phyloP scores from a whole-genome alignment of 2,113 vertebrate species.

The Hepsetus odoe region DNA sequence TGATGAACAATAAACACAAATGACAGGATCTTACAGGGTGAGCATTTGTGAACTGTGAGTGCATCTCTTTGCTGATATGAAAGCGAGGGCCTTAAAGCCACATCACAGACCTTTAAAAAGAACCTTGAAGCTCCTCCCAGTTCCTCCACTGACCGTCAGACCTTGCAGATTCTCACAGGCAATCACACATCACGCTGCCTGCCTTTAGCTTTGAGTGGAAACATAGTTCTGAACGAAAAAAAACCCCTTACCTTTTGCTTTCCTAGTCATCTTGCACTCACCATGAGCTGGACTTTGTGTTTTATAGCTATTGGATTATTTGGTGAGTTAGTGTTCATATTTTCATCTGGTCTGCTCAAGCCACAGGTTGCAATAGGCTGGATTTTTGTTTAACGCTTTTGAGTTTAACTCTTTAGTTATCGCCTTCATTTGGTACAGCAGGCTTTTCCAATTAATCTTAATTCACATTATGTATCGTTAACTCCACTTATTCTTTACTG shows the following conservation, averaged over 20 bases:
- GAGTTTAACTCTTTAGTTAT: too few species aligned
- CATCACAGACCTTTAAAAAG: neutral
- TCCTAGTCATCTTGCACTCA: neutral
- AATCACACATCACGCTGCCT: neutral
- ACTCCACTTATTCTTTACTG: too few species aligned
- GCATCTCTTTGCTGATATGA: neutral
- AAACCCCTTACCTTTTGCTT: neutral
- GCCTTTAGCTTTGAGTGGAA: neutral
- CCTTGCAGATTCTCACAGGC: neutral
- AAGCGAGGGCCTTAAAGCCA: neutral
- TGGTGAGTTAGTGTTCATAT: conserved; percentile 60
- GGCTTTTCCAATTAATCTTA: too few species aligned
- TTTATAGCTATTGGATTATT: conserved; percentile 57
- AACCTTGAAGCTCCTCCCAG: conserved; percentile 28
- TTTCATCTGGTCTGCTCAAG: neutral
- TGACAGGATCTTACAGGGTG: neutral
- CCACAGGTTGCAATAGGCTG: neutral
- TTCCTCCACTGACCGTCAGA: conserved; percentile 6
- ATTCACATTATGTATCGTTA: too few species aligned
- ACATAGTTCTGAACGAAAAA: neutral
- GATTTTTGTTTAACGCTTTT: neutral
- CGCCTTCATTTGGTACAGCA: too few species aligned
- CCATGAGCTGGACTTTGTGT: conserved; percentile 63
- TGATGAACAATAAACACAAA: neutral
- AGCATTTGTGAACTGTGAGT: neutral